Base-by-base conservation (phyloP, 2,797 vertebrate species). In the Acanthurus tractus region DNA sequence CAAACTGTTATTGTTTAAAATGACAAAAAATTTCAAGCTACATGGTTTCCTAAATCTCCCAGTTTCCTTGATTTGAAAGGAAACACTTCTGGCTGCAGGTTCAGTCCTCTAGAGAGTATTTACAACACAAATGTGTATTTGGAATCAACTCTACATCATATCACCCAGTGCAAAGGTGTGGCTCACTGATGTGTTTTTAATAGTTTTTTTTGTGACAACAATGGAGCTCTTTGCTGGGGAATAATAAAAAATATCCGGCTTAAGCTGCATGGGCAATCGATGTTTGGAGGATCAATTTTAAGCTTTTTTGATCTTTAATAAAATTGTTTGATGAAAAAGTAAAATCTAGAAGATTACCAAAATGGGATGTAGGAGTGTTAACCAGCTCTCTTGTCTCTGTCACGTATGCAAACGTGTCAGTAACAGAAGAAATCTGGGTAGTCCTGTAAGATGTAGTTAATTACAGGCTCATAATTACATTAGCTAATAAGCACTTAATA, bases 111-210 rank as follows among this genome's bases (percentile, higher is more conserved):
- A 11, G 14, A 42, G 45, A 46, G 36, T 45, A 63, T 49, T 76
- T 64, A 66, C 44, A 57, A 63, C 54, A 22, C 56, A 40, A 55
- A 20, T 44, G 57, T 29, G 50, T 48, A 20, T 57, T 14, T 29
- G 29, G 22, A 23, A 36, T 62, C 54, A 29, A 13, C 58, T 74
- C 22, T 34, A 54, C 70, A 67, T 67, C 74, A 80, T 11, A 23
- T 29, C 22, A 1, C 29, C 74, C 50, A 6, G 59, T 54, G 53
- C 63, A 59, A 52, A 17, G 36, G 46, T 49, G 54, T 42, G 46
- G 17, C 58, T 61, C 49, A 44, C 45, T 79, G 61, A 82, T 76
- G 72, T 63, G 56, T 85, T 82, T 79, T 85, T 82, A 76, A 85
- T 70, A n/a, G 61, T 29, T 29, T 29, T 20, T 54, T 67, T 42